Percentiles rank a stretch among this genome's conserved stretches.
Conservation (phyloP, 2,797 vertebrate species). For the Clamator glandarius region DNA sequence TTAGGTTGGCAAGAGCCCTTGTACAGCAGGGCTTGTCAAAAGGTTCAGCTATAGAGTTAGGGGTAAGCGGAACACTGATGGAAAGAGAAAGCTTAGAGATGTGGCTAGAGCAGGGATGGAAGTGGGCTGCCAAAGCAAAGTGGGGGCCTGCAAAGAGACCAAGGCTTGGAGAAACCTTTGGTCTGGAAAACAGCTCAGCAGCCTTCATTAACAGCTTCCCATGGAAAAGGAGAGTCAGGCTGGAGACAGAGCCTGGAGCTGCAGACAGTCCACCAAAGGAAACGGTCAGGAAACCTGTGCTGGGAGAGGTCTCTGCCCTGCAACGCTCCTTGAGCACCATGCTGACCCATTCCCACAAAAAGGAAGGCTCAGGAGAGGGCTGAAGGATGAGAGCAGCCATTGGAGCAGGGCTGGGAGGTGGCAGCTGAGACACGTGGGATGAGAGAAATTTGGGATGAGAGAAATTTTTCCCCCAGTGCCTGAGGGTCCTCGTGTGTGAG, state of each 20-base stretch:
- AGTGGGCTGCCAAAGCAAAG: neutral
- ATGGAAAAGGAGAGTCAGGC: neutral
- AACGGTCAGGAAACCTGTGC: accelerated
- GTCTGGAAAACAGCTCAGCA: neutral
- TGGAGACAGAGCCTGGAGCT: neutral
- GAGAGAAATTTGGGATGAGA: neutral
- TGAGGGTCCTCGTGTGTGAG: neutral
- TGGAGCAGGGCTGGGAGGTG: neutral
- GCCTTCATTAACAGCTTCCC: neutral
- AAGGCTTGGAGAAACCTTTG: neutral
- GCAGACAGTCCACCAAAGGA: neutral
- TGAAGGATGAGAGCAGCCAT: neutral
- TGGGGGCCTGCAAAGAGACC: neutral
- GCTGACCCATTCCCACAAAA: neutral
- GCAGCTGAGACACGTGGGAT: neutral
- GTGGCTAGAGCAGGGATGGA: neutral
- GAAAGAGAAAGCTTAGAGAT: neutral
- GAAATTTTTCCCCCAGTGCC: neutral
- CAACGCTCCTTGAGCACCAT: neutral
- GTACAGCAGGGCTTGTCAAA: neutral
- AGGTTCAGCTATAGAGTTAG: neutral
- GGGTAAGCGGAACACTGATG: neutral
- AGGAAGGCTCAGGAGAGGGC: neutral
- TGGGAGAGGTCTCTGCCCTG: neutral
- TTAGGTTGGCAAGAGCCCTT: neutral